Evolutionary conservation across 1,140 invertebrate genomes (phyloP).

Genomic region (Wiebesia pumilae): DNA sequence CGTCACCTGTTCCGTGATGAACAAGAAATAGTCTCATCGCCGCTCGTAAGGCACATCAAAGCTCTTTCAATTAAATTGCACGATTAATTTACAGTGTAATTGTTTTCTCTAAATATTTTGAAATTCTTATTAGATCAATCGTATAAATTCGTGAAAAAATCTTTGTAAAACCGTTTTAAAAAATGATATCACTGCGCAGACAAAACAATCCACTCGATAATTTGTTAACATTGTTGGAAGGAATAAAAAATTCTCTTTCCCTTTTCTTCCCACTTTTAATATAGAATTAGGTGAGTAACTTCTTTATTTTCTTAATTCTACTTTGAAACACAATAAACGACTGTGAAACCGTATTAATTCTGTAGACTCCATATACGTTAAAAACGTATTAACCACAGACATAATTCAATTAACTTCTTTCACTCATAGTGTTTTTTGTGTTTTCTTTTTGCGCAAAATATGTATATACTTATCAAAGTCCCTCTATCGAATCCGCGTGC

Average conservation of each 20-base stretch:
- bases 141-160: constrained; percentile 16
- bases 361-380: constrained; percentile 19
- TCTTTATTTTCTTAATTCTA: constrained; percentile 24
- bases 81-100: constrained; percentile 21
- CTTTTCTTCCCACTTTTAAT: background rate
- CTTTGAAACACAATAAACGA: constrained; percentile 9
- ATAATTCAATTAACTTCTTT: background rate
- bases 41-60: constrained; percentile 45
- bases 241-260: constrained; percentile 39
- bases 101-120: background rate
- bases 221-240: constrained; percentile 28
- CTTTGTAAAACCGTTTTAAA: constrained; percentile 4
- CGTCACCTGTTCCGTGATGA: background rate
- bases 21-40: background rate
- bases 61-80: constrained; percentile 44
- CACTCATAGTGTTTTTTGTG: background rate
- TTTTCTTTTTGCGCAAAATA: constrained; percentile 14
- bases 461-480: constrained; percentile 26
- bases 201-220: constrained; percentile 1
- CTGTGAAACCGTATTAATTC: constrained; percentile 35
- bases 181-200: background rate
- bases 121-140: background rate
- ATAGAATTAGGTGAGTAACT: constrained; percentile 12
- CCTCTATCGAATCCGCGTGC: constrained; percentile 32
- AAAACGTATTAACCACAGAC: constrained; percentile 15